These are phyloP conservation scores for Sander vitreus DNA, from an alignment of 2,113 vertebrate species.

Conservation along the genomic window DNA sequence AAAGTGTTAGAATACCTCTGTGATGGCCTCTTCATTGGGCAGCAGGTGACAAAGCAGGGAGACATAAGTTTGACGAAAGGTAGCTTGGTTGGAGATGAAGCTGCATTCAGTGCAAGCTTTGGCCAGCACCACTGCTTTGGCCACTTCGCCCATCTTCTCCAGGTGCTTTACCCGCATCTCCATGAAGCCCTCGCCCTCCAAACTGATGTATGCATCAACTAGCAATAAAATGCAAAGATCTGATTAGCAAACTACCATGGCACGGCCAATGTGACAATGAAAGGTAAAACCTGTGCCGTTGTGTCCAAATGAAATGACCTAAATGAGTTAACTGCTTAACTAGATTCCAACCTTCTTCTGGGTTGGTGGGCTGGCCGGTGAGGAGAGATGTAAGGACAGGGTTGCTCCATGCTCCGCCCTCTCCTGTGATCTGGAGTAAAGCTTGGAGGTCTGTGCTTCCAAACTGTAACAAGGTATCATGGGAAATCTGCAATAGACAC, in stretches of 20 bases:
- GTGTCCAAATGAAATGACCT: not conserved
- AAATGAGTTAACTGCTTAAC: not conserved
- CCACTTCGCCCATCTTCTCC: conserved; percentile 94
- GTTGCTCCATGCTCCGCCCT: conserved; percentile 95
- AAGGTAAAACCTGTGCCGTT: not conserved
- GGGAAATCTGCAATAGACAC: conserved; percentile 82
- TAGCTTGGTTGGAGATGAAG: conserved; percentile 89
- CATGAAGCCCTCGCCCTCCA: conserved; percentile 96
- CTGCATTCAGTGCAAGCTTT: conserved; percentile 92
- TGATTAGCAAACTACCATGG: not conserved
- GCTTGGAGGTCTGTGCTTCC: conserved; percentile 95
- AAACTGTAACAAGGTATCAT: conserved; percentile 92
- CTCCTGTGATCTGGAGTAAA: conserved; percentile 92
- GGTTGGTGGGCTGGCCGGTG: conserved; percentile 89
- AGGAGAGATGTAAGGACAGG: conserved; percentile 91
- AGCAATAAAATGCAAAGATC: conserved; percentile 32
- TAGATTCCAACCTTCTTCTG: conserved; percentile 89
- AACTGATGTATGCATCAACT: conserved; percentile 92
- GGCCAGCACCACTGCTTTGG: conserved; percentile 92
- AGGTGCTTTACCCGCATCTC: conserved; percentile 98
- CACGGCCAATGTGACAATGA: not conserved
- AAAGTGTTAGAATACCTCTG: conserved; percentile 86
- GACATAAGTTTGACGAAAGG: conserved; percentile 94
- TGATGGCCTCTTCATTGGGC: conserved; percentile 95
- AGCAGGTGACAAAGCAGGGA: conserved; percentile 94